A percentile compares a stretch with the other conserved stretches of the same genome.
These are phyloP conservation scores for Microctenopoma stevenorrisi DNA, from an alignment of 2,797 vertebrate genomes.

Conservation along the genomic window DNA sequence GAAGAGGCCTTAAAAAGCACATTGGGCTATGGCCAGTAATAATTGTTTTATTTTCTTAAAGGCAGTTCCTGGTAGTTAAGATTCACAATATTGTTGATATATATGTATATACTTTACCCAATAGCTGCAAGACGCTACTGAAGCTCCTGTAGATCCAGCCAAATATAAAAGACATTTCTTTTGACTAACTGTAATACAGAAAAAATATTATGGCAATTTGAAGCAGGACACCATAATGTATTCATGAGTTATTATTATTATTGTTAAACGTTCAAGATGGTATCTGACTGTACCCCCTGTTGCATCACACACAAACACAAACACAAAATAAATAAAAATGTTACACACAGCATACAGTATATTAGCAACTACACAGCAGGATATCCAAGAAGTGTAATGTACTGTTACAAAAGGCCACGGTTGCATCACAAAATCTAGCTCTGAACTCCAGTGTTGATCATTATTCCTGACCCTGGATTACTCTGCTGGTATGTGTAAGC, in stretches of 20 bases:
- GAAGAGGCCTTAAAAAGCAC: not conserved
- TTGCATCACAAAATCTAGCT: constrained; percentile 28
- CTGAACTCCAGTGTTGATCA: constrained; percentile 55
- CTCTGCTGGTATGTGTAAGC: constrained; percentile 73
- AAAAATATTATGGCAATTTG: not conserved
- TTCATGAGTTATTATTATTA: not conserved
- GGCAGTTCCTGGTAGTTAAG: not conserved
- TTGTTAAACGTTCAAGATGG: not conserved
- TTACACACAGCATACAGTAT: too few relatives aligned
- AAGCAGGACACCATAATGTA: constrained; percentile 5
- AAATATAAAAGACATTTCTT: constrained; percentile 86
- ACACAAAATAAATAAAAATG: not conserved
- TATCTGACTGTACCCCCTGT: not conserved
- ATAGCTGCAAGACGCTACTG: constrained; percentile 83
- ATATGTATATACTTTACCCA: constrained; percentile 74
- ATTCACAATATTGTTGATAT: not conserved
- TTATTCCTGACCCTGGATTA: constrained; percentile 69
- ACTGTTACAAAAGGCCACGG: constrained; percentile 11
- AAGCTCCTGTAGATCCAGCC: constrained; percentile 85
- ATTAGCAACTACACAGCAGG: not conserved
- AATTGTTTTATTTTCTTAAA: not conserved
- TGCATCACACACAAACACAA: not conserved
- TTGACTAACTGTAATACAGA: constrained; percentile 62
- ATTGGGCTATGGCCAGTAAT: not conserved
- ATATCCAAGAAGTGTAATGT: not conserved